Evolutionary conservation across 53 echinoderm and acorn worm species (phyloP).

Genomic region (Patiria pectinifera): DNA sequence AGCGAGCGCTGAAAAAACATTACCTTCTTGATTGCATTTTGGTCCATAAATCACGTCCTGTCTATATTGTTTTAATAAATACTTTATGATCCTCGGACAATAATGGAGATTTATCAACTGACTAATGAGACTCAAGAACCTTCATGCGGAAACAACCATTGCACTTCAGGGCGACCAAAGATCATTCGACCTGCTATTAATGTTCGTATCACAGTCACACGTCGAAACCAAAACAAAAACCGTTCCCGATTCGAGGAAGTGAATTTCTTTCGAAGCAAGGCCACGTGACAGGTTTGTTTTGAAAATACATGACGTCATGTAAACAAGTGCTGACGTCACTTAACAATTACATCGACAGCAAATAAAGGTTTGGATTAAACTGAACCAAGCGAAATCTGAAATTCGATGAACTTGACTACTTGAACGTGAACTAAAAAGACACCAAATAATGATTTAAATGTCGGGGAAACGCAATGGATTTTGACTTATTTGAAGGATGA

Average conservation of each 20-base stretch:
- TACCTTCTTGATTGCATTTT: neutral
- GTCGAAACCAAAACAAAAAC: too few relatives aligned
- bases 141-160: constrained; percentile 26
- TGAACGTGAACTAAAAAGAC: too few relatives aligned
- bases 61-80: constrained; percentile 19
- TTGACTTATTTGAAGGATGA: too few relatives aligned
- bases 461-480: too few relatives aligned
- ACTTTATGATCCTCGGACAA: neutral
- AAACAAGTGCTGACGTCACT: neutral
- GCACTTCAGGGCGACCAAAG: constrained; percentile 12
- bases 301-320: neutral
- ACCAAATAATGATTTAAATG: too few relatives aligned
- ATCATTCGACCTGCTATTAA: neutral
- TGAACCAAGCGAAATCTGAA: neutral
- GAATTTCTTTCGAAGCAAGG: neutral
- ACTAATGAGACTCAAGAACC: constrained; percentile 15
- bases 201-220: too few relatives aligned
- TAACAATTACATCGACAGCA: neutral
- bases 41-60: constrained; percentile 13
- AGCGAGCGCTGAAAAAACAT: constrained; percentile 11
- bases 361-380: neutral
- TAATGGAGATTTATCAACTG: constrained; percentile 11
- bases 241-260: neutral
- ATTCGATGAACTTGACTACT: too few relatives aligned
- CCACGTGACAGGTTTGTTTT: neutral